phyloP scores from a whole-genome alignment of 2,888 invertebrate species.

The Mongoloraphidia duomilia region DNA sequence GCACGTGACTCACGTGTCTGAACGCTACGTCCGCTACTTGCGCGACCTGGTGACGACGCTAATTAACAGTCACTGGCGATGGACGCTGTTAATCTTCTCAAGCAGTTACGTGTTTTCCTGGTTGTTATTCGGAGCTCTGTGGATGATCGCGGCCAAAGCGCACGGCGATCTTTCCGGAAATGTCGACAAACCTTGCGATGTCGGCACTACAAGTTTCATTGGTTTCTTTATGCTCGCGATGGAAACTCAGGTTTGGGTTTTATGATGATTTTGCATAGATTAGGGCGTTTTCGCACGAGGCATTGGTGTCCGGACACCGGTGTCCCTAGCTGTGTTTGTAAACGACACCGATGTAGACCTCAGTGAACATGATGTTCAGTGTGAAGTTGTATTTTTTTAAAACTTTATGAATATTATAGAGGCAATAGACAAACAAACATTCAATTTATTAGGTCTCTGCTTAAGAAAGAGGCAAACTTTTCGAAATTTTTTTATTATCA shows the following conservation, averaged over 20 bases:
- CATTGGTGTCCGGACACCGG: too few species aligned
- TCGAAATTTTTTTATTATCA: too few species aligned
- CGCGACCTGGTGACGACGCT: constrained; percentile 43
- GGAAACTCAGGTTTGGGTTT: constrained; percentile 58
- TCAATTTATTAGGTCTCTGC: too few species aligned
- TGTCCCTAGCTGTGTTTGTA: too few species aligned
- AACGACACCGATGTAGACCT: too few species aligned
- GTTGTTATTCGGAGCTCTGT: constrained; percentile 63
- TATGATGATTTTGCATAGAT: not conserved
- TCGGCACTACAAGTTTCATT: constrained; percentile 44
- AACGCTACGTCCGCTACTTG: constrained; percentile 17
- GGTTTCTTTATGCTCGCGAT: constrained; percentile 68
- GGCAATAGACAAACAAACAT: too few species aligned
- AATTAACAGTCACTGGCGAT: constrained; percentile 62
- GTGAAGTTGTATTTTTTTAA: too few species aligned
- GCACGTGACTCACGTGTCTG: not conserved
- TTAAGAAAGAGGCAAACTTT: too few species aligned
- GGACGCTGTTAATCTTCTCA: constrained; percentile 47
- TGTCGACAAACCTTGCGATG: constrained; percentile 40
- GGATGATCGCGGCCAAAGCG: constrained; percentile 60
- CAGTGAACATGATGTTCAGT: too few species aligned
- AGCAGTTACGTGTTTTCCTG: constrained; percentile 55
- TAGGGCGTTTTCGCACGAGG: too few species aligned
- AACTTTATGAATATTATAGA: too few species aligned
- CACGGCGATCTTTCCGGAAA: constrained; percentile 58